A percentile compares a stretch with the other conserved stretches of the same genome.
Conservation (phyloP, 2,888 invertebrate genomes). For the Mythimna loreyi region DNA sequence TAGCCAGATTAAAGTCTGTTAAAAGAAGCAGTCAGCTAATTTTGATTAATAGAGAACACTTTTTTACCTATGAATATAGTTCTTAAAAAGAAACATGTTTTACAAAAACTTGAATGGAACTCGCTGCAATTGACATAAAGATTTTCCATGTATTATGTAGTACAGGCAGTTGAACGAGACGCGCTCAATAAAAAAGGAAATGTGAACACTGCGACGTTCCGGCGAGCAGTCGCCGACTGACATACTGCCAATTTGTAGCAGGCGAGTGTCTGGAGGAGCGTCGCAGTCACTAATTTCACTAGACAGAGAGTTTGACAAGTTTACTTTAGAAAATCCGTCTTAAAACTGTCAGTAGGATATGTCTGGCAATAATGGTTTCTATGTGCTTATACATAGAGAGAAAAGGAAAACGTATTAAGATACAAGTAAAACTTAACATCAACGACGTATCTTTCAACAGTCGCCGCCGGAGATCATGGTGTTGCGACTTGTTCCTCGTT, state of each 20-base stretch:
- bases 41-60: not conserved
- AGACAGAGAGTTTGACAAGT: not conserved
- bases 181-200: conserved; percentile 8
- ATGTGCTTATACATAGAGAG: too few species aligned
- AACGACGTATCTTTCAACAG: too few species aligned
- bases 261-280: not conserved
- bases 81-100: too few species aligned
- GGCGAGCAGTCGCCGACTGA: not conserved
- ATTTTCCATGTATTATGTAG: not conserved
- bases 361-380: too few species aligned
- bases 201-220: not conserved
- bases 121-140: not conserved
- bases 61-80: too few species aligned
- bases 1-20: not conserved
- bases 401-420: too few species aligned
- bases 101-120: not conserved
- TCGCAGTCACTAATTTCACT: not conserved
- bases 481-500: too few species aligned
- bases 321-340: not conserved
- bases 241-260: conserved; percentile 14
- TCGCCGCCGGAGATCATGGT: too few species aligned
- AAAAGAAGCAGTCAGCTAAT: too few species aligned
- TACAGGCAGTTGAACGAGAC: not conserved
- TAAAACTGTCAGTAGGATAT: too few species aligned
- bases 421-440: too few species aligned